Conservation (phyloP, 2,888 invertebrate species). For the Cinara cedri region DNA sequence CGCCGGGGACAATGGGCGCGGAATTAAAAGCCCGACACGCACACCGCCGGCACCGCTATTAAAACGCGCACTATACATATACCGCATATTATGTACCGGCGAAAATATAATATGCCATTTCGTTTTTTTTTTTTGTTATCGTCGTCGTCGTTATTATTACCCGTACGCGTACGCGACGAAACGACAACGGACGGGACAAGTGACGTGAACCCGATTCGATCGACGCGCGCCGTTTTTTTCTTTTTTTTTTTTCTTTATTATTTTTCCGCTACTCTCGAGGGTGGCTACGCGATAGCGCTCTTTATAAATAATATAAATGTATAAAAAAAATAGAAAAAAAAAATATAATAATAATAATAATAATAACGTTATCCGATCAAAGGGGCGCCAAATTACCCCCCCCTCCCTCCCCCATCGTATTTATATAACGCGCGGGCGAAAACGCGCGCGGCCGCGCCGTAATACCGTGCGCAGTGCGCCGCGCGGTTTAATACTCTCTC, state of each 20-base stretch:
- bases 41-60: constrained; percentile 18
- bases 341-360: no score
- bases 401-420: no score
- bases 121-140: no score
- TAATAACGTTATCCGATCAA: constrained; percentile 29
- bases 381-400: constrained; percentile 45
- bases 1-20: constrained; percentile 25
- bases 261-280: not conserved
- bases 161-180: not conserved
- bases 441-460: no score
- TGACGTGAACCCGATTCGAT: constrained; percentile 49
- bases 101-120: no score
- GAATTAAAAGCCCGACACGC: constrained; percentile 49
- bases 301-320: not conserved
- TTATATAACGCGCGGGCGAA: constrained; percentile 22
- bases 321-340: no score
- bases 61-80: no score
- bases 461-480: no score
- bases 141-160: not conserved
- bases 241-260: no score
- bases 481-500: no score
- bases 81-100: no score
- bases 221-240: constrained; percentile 7
- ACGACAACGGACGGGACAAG: constrained; percentile 19
- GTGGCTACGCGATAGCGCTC: not conserved